These are phyloP conservation scores for Drosophila repleta DNA, from an alignment of 1,140 invertebrate genomes.

Conservation along the genomic window DNA sequence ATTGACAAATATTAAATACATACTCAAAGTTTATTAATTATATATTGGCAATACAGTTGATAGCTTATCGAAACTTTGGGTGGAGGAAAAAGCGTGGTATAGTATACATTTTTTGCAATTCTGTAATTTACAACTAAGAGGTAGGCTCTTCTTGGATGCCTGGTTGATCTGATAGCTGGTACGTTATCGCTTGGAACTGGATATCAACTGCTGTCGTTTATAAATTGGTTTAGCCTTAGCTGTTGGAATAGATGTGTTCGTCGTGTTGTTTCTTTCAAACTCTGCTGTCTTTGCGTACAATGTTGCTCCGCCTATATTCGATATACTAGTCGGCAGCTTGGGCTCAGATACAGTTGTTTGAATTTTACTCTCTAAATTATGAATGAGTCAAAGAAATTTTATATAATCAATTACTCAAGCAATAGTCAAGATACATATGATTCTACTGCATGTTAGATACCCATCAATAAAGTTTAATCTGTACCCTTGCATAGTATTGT, in stretches of 20 bases:
- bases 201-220: constrained; percentile 92
- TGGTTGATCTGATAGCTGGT: not conserved
- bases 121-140: too few species aligned
- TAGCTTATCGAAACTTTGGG: too few species aligned
- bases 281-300: constrained; percentile 88
- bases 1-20: too few species aligned
- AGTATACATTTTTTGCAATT: too few species aligned
- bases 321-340: constrained; percentile 86
- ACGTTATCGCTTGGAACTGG: constrained; percentile 85
- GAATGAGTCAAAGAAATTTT: too few species aligned
- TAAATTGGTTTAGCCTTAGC: constrained; percentile 85
- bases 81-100: too few species aligned
- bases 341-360: constrained; percentile 52
- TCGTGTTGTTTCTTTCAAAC: constrained; percentile 87
- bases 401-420: too few species aligned
- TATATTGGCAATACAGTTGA: too few species aligned
- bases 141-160: too few species aligned
- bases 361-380: constrained; percentile 18
- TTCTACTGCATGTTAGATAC: not conserved
- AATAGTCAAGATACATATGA: not conserved
- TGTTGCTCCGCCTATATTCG: constrained; percentile 88
- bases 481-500: too few species aligned
- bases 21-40: too few species aligned
- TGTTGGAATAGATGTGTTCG: constrained; percentile 6
- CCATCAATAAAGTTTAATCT: not conserved